Base-by-base conservation (phyloP, 2,888 invertebrate genomes). In the Helleia helle region DNA sequence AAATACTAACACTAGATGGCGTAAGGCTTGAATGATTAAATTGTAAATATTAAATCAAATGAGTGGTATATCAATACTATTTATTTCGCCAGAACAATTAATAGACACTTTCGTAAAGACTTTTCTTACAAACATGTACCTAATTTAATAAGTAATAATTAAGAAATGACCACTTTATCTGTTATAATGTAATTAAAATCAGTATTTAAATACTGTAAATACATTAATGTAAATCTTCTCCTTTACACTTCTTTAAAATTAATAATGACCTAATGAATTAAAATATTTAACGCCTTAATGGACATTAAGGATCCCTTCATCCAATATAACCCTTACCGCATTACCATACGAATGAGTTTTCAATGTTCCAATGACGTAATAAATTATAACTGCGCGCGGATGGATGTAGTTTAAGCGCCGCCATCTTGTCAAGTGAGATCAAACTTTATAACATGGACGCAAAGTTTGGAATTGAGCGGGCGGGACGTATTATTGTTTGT, bases 401-500 rank as follows among this genome's bases (percentile, higher is more conserved):
- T 49, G 54, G 47, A 50, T 40, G 51, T 24, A 56, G 43, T 51
- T n/a, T 54, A 73, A 62, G 50, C 42, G 48, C 50, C 49, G 9
- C 0, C 3, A 3, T 8, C n/a, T n/a, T 1, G 5, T 1, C 25
- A 42, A 28, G 8, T 11, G 2, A 67, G 43, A 55, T 52, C 50
- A 3, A 42, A 48, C 61, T 47, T 50, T 63, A 52, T 1, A 0
- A 0, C 0, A 0, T 0, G 0, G 0, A 0, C 0, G 6, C 67
- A 72, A 28, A 48, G 69, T 65, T 43, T 12, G 52, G 54, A 51
- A 56, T 65, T 0, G 36, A 8, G 17, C 54, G 47, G 4, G 2
- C 12, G 8, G 25, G 11, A 41, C 70, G 71, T 75, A 72, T 77
- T 79, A 79, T 81, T 83, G 80, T 83, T 81, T 77, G 77, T 68